These are phyloP conservation scores for Caloenas nicobarica DNA, from an alignment of 2,113 vertebrate species.

Conservation along the genomic window DNA sequence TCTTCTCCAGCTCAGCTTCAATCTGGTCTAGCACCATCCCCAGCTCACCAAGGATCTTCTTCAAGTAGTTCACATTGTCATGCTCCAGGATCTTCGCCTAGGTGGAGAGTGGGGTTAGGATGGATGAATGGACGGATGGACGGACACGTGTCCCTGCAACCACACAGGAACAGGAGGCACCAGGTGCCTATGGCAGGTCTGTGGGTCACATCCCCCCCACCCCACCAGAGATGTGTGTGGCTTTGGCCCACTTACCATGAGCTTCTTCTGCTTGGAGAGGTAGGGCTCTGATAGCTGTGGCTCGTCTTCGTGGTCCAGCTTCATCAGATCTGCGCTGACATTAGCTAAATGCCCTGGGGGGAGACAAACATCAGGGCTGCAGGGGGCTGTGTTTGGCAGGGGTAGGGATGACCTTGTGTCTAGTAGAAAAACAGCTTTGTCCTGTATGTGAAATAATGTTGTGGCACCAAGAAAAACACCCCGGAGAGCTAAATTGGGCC, in stretches of 20 bases:
- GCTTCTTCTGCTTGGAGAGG: slow-evolving; percentile 98
- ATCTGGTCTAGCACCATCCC: slow-evolving; percentile 97
- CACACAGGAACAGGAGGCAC: not conserved
- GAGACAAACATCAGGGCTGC: not conserved
- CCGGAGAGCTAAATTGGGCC: not conserved
- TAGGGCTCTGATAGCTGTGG: slow-evolving; percentile 96
- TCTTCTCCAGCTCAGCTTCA: slow-evolving; percentile 95
- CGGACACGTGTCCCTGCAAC: rapidly evolving
- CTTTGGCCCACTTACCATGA: slow-evolving; percentile 85
- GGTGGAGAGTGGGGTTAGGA: not conserved
- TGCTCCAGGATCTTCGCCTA: slow-evolving; percentile 98
- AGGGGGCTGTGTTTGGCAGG: not conserved
- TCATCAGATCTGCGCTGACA: slow-evolving; percentile 93
- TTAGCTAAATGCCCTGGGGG: slow-evolving; percentile 92
- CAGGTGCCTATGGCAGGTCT: not conserved
- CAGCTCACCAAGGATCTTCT: slow-evolving; percentile 95
- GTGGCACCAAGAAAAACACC: not conserved
- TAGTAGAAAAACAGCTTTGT: not conserved
- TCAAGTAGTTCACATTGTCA: slow-evolving; percentile 95
- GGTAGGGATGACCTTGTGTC: not conserved
- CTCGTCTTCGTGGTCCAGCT: slow-evolving; percentile 94
- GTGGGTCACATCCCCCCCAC: not conserved
- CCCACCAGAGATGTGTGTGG: not conserved
- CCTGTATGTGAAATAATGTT: not conserved
- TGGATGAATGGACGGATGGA: too few relatives aligned